These are phyloP conservation scores for Pteromalus puparum DNA, from an alignment of 1,140 invertebrate species.

Conservation along the genomic window DNA sequence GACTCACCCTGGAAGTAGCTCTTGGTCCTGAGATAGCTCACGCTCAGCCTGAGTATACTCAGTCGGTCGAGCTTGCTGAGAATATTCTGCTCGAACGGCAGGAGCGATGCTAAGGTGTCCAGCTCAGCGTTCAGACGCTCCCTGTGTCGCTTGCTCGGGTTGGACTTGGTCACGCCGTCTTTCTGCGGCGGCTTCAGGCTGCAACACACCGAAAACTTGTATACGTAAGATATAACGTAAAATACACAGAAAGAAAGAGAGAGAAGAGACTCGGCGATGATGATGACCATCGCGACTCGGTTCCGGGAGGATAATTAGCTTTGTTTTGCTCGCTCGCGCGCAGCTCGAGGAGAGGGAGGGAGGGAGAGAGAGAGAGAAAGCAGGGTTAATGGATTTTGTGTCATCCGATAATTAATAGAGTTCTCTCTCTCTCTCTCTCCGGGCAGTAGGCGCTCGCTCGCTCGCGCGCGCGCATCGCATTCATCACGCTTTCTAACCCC, in stretches of 20 bases:
- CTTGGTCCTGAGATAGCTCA: constrained; percentile 98
- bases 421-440: constrained; percentile 72
- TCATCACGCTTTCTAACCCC: constrained; percentile 75
- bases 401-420: constrained; percentile 76
- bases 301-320: constrained; percentile 57
- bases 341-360: constrained; percentile 29
- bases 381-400: constrained; percentile 73
- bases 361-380: constrained; percentile 54
- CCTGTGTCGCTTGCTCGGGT: constrained; percentile 97
- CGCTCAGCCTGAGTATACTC: constrained; percentile 96
- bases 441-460: constrained; percentile 49
- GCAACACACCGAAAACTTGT: constrained; percentile 72
- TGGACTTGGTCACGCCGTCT: constrained; percentile 98
- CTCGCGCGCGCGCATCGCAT: constrained; percentile 66
- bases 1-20: constrained; percentile 98
- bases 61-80: constrained; percentile 98
- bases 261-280: background rate
- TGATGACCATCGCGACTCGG: background rate
- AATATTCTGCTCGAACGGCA: constrained; percentile 99
- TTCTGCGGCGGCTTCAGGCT: constrained; percentile 96
- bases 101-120: constrained; percentile 96
- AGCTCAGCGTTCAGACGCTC: constrained; percentile 98
- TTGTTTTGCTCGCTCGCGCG: constrained; percentile 51
- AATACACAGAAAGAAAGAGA: no score
- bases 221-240: no score